Evolutionary conservation across 2,113 vertebrate species (phyloP).

Genomic region (Otus sunia): DNA sequence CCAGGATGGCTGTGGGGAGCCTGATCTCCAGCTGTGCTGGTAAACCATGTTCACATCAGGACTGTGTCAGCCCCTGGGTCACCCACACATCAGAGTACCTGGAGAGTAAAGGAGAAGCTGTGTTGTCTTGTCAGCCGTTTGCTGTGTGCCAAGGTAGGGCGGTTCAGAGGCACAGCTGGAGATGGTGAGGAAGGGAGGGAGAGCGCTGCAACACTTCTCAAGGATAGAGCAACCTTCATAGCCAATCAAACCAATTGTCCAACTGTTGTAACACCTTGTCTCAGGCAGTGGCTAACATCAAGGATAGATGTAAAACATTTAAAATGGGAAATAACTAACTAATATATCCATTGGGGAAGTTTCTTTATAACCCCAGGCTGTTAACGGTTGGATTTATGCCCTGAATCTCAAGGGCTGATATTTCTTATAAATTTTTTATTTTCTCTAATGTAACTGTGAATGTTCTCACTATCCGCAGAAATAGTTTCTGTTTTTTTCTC

Average conservation of each 20-base stretch:
- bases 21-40: not conserved
- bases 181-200: not conserved
- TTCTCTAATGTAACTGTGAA: constrained; percentile 48
- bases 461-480: constrained; percentile 25
- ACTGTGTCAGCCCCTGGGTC: not conserved
- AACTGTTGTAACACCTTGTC: not conserved
- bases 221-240: constrained; percentile 38
- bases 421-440: constrained; percentile 64
- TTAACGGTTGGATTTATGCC: constrained; percentile 58
- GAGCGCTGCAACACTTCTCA: not conserved
- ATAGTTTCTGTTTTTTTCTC: not conserved
- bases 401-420: constrained; percentile 44
- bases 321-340: constrained; percentile 61
- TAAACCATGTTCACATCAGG: not conserved
- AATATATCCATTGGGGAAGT: constrained; percentile 55
- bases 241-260: constrained; percentile 33
- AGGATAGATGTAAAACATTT: constrained; percentile 64
- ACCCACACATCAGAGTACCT: not conserved
- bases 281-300: constrained; percentile 4
- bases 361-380: constrained; percentile 54
- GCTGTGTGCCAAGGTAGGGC: not conserved
- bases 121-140: not conserved
- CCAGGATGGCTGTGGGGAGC: not conserved
- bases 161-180: not conserved
- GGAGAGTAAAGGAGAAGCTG: not conserved